These are phyloP conservation scores for Xestobium rufovillosum DNA, from an alignment of 2,888 invertebrate genomes.

Conservation along the genomic window DNA sequence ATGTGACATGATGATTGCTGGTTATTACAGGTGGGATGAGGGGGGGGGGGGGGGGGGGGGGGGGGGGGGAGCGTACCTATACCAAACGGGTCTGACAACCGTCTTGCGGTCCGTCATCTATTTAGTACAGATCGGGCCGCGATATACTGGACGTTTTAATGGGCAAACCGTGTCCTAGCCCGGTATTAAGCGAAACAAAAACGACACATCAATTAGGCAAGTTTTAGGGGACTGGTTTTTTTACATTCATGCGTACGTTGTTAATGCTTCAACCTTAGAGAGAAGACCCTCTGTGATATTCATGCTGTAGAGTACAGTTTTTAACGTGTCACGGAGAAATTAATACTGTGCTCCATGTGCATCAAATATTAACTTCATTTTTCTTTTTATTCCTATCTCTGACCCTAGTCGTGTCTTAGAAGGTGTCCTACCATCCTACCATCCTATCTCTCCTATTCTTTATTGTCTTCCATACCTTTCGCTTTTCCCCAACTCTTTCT, in stretches of 20 bases:
- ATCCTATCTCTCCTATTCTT: too few species aligned
- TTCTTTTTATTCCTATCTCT: too few species aligned
- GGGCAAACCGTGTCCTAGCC: constrained; percentile 59
- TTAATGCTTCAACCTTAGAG: constrained; percentile 11
- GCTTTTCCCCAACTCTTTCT: too few species aligned
- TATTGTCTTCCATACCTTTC: too few species aligned
- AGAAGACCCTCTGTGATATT: background rate
- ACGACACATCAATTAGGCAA: constrained; percentile 62
- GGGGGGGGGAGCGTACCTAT: constrained; percentile 9
- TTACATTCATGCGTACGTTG: constrained; percentile 26
- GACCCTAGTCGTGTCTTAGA: too few species aligned
- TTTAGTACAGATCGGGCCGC: constrained; percentile 53
- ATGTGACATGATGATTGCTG: constrained; percentile 30
- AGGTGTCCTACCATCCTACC: too few species aligned
- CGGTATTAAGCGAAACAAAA: constrained; percentile 59
- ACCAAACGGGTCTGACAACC: constrained; percentile 8
- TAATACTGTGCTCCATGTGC: too few species aligned
- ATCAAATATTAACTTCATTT: too few species aligned
- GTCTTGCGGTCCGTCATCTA: constrained; percentile 52
- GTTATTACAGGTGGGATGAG: constrained; percentile 10
- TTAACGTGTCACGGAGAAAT: too few species aligned
- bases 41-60: constrained; percentile 2
- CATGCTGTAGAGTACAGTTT: too few species aligned
- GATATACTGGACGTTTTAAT: constrained; percentile 60
- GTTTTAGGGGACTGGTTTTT: constrained; percentile 40